Evolutionary conservation across 1,140 invertebrate species (phyloP).

Genomic region (Rhagoletis pomonella): DNA sequence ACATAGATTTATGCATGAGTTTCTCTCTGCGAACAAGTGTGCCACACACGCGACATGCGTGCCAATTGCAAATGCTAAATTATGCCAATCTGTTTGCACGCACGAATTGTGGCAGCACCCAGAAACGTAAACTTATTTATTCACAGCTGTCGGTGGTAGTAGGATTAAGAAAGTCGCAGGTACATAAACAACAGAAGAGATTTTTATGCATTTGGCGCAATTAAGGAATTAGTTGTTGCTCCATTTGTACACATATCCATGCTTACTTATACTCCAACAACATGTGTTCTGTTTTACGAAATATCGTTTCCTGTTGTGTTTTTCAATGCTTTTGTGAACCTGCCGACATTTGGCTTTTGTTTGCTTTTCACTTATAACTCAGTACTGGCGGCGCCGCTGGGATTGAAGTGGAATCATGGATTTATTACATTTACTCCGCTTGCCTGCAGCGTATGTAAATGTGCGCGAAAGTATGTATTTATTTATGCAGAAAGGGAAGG

Average conservation of each 20-base stretch:
- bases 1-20: neutral
- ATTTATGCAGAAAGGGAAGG: neutral
- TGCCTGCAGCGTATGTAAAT: slow-evolving; percentile 1
- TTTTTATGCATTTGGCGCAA: neutral
- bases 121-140: neutral
- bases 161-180: neutral
- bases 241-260: neutral
- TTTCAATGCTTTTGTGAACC: neutral
- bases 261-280: neutral
- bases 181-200: slow-evolving; percentile 3
- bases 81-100: slow-evolving; percentile 26
- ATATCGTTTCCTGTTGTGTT: neutral
- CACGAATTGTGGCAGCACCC: neutral
- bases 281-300: neutral
- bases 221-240: slow-evolving; percentile 5
- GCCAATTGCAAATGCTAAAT: slow-evolving; percentile 18
- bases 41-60: neutral
- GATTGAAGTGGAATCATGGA: slow-evolving; percentile 23
- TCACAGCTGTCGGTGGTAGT: neutral
- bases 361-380: neutral
- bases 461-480: no score
- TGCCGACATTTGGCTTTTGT: neutral
- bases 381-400: neutral
- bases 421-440: slow-evolving; percentile 27
- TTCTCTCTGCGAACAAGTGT: neutral